These are phyloP conservation scores for Clamator glandarius DNA, from an alignment of 2,797 vertebrate species.

Conservation along the genomic window DNA sequence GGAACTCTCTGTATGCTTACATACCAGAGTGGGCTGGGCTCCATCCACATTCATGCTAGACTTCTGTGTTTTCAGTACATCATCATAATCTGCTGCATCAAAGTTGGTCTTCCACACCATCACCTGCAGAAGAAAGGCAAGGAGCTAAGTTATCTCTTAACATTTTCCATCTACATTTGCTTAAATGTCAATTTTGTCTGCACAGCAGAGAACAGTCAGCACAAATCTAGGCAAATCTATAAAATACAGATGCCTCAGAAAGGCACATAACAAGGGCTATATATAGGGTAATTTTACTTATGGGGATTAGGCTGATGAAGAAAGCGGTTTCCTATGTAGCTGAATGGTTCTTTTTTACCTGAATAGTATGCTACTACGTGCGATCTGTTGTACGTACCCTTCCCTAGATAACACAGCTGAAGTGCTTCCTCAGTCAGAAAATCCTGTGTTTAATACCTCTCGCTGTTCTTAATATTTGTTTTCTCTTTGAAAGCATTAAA, in stretches of 20 bases:
- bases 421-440: not conserved
- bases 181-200: not conserved
- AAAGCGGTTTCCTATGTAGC: too few species aligned
- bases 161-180: not conserved
- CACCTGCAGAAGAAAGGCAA: constrained; percentile 79
- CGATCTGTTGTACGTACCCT: not conserved
- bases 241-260: not conserved
- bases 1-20: not conserved
- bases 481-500: not conserved
- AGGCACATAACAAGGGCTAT: not conserved
- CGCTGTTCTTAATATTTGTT: not conserved
- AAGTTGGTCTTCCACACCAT: constrained; percentile 98
- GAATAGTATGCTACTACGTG: too few species aligned
- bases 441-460: not conserved
- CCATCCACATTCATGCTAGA: constrained; percentile 34
- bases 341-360: too few species aligned
- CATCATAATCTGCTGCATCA: constrained; percentile 75
- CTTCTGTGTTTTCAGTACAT: constrained; percentile 71
- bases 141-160: not conserved
- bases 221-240: not conserved
- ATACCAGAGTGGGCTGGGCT: constrained; percentile 50
- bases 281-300: not conserved
- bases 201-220: not conserved
- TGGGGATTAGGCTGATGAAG: too few species aligned
- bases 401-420: not conserved